Conservation (phyloP, 2,888 invertebrate genomes). For the Coenonympha arcania region DNA sequence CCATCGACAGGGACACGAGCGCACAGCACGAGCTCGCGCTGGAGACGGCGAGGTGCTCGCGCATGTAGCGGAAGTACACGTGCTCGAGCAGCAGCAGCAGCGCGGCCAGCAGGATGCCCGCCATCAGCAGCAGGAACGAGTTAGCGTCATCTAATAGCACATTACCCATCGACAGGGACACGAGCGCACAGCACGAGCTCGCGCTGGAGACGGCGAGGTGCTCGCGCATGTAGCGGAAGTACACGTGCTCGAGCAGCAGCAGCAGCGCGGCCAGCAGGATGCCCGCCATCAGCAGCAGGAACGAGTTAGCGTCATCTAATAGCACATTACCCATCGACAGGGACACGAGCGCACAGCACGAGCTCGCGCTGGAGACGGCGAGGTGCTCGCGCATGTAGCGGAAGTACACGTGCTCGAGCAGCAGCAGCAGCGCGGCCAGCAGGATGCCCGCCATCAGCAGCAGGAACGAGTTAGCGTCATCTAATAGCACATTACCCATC, state of each 20-base stretch:
- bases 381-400: slow-evolving; percentile 91
- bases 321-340: slow-evolving; percentile 82
- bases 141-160: no score
- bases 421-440: slow-evolving; percentile 87
- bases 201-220: slow-evolving; percentile 90
- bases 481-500: slow-evolving; percentile 80
- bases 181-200: slow-evolving; percentile 93
- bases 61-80: slow-evolving; percentile 94
- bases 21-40: slow-evolving; percentile 95
- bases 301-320: no score
- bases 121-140: slow-evolving; percentile 95
- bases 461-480: no score
- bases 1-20: slow-evolving; percentile 91
- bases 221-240: slow-evolving; percentile 93
- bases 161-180: slow-evolving; percentile 90
- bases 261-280: slow-evolving; percentile 91
- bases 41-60: slow-evolving; percentile 88
- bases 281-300: slow-evolving; percentile 94
- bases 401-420: slow-evolving; percentile 95
- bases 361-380: slow-evolving; percentile 90
- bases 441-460: slow-evolving; percentile 95
- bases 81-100: slow-evolving; percentile 91
- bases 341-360: slow-evolving; percentile 95
- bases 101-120: slow-evolving; percentile 93
- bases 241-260: slow-evolving; percentile 92